These are phyloP conservation scores for Diachasma alloeum DNA, from an alignment of 1,140 invertebrate species.

Conservation along the genomic window DNA sequence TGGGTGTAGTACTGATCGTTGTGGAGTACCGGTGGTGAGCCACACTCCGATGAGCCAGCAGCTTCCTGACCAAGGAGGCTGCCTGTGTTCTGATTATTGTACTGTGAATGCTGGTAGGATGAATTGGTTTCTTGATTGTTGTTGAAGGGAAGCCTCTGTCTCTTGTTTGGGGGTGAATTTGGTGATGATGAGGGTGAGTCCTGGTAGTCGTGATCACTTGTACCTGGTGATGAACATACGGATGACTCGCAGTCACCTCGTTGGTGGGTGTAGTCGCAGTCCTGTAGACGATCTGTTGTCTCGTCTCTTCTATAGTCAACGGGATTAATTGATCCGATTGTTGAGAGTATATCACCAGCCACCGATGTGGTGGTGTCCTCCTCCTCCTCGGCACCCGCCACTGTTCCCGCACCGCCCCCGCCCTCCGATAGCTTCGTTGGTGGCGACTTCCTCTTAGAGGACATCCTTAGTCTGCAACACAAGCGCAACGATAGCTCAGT, in stretches of 20 bases:
- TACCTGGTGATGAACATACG: constrained; percentile 58
- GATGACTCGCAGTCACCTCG: constrained; percentile 48
- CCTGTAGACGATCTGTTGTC: constrained; percentile 30
- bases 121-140: constrained; percentile 27
- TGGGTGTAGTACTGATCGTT: constrained; percentile 50
- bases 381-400: constrained; percentile 71
- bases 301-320: constrained; percentile 6
- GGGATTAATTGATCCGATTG: neutral
- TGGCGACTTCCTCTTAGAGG: constrained; percentile 92
- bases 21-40: constrained; percentile 71
- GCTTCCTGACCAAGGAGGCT: constrained; percentile 48
- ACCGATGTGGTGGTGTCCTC: constrained; percentile 65
- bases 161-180: constrained; percentile 50
- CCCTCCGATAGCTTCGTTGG: constrained; percentile 89
- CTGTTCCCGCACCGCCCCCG: constrained; percentile 65
- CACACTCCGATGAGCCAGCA: constrained; percentile 75
- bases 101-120: constrained; percentile 40
- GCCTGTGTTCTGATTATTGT: constrained; percentile 46
- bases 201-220: constrained; percentile 57
- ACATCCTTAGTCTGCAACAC: constrained; percentile 83
- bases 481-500: constrained; percentile 38
- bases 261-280: constrained; percentile 50
- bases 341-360: constrained; percentile 46
- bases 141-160: constrained; percentile 50
- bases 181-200: constrained; percentile 58